Conservation (phyloP, 2,888 invertebrate species). For the Rhorus exstirpatorius region DNA sequence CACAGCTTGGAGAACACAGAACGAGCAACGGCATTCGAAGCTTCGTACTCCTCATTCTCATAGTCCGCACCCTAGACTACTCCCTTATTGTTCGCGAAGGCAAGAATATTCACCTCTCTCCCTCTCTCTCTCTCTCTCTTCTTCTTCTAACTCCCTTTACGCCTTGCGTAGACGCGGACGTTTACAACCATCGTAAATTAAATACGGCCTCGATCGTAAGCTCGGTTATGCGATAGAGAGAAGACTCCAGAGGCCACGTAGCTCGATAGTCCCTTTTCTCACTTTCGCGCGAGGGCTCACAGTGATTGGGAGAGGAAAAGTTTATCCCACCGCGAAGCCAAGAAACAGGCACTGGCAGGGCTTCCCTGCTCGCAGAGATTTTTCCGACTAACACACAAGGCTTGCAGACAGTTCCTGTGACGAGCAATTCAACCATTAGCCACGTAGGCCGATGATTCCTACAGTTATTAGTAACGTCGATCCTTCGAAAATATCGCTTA, state of each 20-base stretch:
- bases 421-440: neutral
- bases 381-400: slow-evolving; percentile 12
- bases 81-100: slow-evolving; percentile 46
- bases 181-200: slow-evolving; percentile 84
- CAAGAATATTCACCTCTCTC: slow-evolving; percentile 45
- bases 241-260: slow-evolving; percentile 46
- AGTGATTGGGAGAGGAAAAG: slow-evolving; percentile 52
- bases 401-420: neutral
- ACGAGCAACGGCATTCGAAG: slow-evolving; percentile 54
- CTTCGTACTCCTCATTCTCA: slow-evolving; percentile 42
- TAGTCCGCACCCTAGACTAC: slow-evolving; percentile 32
- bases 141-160: slow-evolving; percentile 61
- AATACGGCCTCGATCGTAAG: slow-evolving; percentile 76
- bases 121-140: slow-evolving; percentile 32
- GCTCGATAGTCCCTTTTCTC: slow-evolving; percentile 39
- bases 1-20: slow-evolving; percentile 52
- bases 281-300: slow-evolving; percentile 42
- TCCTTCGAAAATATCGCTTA: neutral
- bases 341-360: slow-evolving; percentile 32
- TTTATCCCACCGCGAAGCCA: slow-evolving; percentile 57
- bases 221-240: slow-evolving; percentile 62
- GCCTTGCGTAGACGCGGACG: slow-evolving; percentile 75
- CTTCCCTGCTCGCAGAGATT: slow-evolving; percentile 41
- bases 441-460: neutral
- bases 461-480: neutral